Conservation (phyloP, 2,888 invertebrate species). For the Desoria tigrina region DNA sequence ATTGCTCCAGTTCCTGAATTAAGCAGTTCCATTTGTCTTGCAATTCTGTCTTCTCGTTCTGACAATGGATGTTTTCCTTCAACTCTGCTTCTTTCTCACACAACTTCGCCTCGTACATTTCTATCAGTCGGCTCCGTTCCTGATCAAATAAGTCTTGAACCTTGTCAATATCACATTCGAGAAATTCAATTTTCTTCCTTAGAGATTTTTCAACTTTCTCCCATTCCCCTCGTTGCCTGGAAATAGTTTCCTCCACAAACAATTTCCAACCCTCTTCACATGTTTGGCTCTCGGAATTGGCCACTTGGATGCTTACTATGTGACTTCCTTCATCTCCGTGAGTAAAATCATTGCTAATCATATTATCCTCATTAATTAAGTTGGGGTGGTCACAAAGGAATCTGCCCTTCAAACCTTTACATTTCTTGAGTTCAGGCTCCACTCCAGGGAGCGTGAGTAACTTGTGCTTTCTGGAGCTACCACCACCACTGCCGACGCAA, state of each 20-base stretch:
- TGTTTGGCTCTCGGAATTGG: conserved; percentile 33
- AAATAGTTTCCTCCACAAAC: conserved; percentile 42
- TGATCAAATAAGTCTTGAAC: conserved; percentile 44
- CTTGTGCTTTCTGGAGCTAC: conserved; percentile 36
- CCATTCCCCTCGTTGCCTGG: conserved; percentile 42
- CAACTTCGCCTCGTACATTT: conserved; percentile 56
- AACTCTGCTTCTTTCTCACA: conserved; percentile 62
- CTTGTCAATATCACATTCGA: conserved; percentile 51
- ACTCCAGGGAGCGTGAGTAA: conserved; percentile 18
- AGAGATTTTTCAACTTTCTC: conserved; percentile 42
- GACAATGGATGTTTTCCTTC: conserved; percentile 56
- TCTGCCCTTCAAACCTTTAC: conserved; percentile 8
- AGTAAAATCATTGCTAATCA: background rate
- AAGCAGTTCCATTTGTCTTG: conserved; percentile 52
- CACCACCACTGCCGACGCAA: background rate
- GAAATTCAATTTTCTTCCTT: conserved; percentile 46
- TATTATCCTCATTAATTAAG: background rate
- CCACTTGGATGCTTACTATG: background rate
- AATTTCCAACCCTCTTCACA: conserved; percentile 39
- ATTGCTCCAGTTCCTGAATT: conserved; percentile 48
- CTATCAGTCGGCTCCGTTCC: conserved; percentile 41
- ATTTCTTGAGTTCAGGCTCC: conserved; percentile 46
- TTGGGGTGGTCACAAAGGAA: background rate
- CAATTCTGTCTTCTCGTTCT: conserved; percentile 42
- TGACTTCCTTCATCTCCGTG: background rate